Percentiles rank a stretch among this genome's conserved stretches.
phyloP scores from a whole-genome alignment of 2,888 invertebrate species.

The Drosophila cognata region DNA sequence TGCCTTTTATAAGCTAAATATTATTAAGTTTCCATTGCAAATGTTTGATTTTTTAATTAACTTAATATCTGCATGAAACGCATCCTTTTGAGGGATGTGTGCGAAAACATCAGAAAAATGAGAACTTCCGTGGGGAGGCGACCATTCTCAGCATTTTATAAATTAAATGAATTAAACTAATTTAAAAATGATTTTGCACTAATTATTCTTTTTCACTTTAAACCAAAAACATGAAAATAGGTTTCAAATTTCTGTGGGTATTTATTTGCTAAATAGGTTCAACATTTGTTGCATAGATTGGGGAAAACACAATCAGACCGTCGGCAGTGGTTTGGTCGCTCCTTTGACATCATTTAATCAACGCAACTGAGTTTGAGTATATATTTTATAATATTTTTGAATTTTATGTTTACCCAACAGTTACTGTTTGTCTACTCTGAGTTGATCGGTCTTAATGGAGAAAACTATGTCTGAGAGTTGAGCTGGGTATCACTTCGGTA shows the following conservation, averaged over 20 bases:
- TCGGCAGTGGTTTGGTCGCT: background rate
- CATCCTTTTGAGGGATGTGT: too few relatives aligned
- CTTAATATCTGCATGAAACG: too few relatives aligned
- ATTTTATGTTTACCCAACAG: background rate
- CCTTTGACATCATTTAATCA: background rate
- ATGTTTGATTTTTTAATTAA: background rate
- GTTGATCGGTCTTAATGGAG: background rate
- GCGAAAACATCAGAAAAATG: too few relatives aligned
- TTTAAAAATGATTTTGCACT: background rate
- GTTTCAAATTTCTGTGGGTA: background rate
- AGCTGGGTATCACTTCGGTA: background rate
- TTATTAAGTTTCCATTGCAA: too few relatives aligned
- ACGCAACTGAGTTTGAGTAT: background rate
- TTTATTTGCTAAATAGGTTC: background rate
- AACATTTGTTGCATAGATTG: background rate
- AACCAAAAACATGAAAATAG: background rate
- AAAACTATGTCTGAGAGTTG: background rate
- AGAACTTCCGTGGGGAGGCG: too few relatives aligned
- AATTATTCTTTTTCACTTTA: background rate
- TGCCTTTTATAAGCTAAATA: background rate
- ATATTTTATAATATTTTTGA: background rate
- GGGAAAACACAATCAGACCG: background rate
- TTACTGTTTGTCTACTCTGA: background rate
- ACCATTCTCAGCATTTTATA: background rate
- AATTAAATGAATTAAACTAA: background rate